These are phyloP conservation scores for Chrysogorgia sp. DNA, from an alignment of 92 coral and sea anemone genomes.

Conservation along the genomic window DNA sequence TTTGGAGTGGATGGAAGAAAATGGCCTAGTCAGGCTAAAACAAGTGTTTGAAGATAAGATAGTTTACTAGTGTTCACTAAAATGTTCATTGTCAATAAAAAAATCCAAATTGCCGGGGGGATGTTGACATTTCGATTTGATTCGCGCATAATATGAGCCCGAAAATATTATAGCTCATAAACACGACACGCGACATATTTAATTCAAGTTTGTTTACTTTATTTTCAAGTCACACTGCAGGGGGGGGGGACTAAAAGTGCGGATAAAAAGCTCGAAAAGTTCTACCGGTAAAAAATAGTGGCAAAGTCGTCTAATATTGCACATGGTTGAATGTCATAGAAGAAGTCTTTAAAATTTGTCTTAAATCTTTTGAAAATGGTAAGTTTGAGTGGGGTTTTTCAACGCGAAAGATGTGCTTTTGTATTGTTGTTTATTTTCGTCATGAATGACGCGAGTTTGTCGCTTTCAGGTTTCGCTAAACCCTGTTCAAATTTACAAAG, in stretches of 20 bases:
- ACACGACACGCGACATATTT: too few relatives aligned
- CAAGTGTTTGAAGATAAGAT: too few relatives aligned
- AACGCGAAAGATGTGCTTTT: background rate
- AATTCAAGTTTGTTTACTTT: too few relatives aligned
- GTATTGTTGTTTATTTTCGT: background rate
- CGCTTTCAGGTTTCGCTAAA: slow-evolving; percentile 83
- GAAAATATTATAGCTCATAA: too few relatives aligned
- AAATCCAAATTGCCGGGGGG: too few relatives aligned
- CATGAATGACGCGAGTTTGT: background rate
- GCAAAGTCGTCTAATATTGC: background rate
- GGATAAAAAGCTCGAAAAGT: background rate
- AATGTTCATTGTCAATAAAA: too few relatives aligned
- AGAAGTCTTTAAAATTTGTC: slow-evolving; percentile 5
- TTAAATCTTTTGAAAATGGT: slow-evolving; percentile 73
- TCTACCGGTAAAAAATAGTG: background rate
- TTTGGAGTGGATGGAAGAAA: too few relatives aligned
- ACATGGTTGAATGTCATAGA: slow-evolving; percentile 34
- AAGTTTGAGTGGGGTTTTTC: slow-evolving; percentile 12
- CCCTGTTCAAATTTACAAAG: slow-evolving; percentile 96
- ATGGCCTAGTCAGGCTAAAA: too few relatives aligned
- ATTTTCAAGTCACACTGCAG: too few relatives aligned
- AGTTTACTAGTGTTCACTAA: too few relatives aligned
- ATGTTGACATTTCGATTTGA: too few relatives aligned
- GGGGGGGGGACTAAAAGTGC: background rate
- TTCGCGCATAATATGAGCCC: too few relatives aligned